Conservation (phyloP, 2,888 invertebrate species). For the Lasioglossum calceatum region DNA sequence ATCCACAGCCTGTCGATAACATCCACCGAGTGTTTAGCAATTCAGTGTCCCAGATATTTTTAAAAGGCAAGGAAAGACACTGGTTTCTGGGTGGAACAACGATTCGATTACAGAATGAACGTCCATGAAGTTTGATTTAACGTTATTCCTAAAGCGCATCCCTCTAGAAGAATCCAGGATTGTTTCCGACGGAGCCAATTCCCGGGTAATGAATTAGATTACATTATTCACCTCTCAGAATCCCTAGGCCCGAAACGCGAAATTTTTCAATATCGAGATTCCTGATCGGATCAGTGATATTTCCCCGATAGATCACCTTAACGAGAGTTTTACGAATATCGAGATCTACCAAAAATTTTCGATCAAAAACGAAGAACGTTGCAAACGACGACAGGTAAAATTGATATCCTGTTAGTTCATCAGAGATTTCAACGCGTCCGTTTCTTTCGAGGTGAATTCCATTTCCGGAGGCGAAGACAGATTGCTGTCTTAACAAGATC, state of each 20-base stretch:
- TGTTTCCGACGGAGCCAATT: neutral
- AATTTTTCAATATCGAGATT: neutral
- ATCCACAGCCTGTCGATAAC: neutral
- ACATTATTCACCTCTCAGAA: neutral
- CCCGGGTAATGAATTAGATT: neutral
- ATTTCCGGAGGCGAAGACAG: neutral
- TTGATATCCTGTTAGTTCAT: neutral
- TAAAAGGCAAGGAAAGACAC: neutral
- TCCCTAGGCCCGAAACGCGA: neutral
- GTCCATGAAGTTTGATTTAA: neutral
- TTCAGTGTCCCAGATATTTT: neutral
- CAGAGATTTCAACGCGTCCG: neutral
- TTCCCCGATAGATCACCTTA: neutral
- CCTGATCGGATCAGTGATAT: neutral
- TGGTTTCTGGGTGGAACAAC: neutral
- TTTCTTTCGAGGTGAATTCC: neutral
- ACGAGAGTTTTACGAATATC: neutral
- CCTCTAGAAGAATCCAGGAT: neutral
- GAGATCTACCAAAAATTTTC: neutral
- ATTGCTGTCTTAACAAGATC: constrained; percentile 4
- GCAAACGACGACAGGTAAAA: neutral
- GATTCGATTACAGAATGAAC: neutral
- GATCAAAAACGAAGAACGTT: neutral
- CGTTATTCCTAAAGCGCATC: neutral
- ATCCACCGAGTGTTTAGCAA: neutral